Conservation (phyloP, 1,140 invertebrate species). For the Drosophila prosaltans region DNA sequence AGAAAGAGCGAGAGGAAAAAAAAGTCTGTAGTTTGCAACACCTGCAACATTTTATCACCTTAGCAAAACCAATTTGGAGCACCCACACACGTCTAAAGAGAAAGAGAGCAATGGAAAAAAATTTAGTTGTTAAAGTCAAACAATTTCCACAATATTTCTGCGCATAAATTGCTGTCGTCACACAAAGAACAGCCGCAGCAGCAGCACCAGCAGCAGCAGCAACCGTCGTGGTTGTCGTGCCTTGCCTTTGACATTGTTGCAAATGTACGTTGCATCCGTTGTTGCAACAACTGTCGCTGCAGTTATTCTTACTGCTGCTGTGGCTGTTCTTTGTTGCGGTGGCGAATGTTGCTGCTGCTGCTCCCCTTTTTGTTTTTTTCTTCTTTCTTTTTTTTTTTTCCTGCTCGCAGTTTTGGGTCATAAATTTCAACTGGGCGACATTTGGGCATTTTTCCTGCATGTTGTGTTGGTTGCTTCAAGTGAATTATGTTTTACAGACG, state of each 20-base stretch:
- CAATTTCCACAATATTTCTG: slow-evolving; percentile 77
- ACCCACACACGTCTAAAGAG: slow-evolving; percentile 41
- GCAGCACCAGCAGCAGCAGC: slow-evolving; percentile 2
- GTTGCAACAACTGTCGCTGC: slow-evolving; percentile 44
- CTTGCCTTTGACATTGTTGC: slow-evolving; percentile 63
- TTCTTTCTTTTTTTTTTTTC: not conserved
- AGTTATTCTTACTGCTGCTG: slow-evolving; percentile 40
- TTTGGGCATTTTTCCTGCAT: slow-evolving; percentile 74
- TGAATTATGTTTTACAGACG: slow-evolving; percentile 56
- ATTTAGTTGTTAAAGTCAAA: slow-evolving; percentile 79
- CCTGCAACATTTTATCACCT: slow-evolving; percentile 73
- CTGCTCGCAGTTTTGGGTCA: slow-evolving; percentile 55
- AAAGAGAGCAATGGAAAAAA: slow-evolving; percentile 53
- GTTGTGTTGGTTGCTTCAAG: slow-evolving; percentile 45
- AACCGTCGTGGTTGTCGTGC: slow-evolving; percentile 17
- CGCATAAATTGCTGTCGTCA: slow-evolving; percentile 68
- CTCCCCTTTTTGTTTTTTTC: slow-evolving; percentile 51
- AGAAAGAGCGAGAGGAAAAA: too few species aligned
- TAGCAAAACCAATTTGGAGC: slow-evolving; percentile 71
- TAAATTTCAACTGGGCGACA: slow-evolving; percentile 74
- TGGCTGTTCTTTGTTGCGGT: slow-evolving; percentile 9
- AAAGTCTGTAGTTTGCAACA: slow-evolving; percentile 29
- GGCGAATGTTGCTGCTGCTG: slow-evolving; percentile 31
- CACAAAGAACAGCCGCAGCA: slow-evolving; percentile 39
- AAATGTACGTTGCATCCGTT: slow-evolving; percentile 61